Base-by-base conservation (phyloP, 2,888 invertebrate species). In the Bombyx huttoni region DNA sequence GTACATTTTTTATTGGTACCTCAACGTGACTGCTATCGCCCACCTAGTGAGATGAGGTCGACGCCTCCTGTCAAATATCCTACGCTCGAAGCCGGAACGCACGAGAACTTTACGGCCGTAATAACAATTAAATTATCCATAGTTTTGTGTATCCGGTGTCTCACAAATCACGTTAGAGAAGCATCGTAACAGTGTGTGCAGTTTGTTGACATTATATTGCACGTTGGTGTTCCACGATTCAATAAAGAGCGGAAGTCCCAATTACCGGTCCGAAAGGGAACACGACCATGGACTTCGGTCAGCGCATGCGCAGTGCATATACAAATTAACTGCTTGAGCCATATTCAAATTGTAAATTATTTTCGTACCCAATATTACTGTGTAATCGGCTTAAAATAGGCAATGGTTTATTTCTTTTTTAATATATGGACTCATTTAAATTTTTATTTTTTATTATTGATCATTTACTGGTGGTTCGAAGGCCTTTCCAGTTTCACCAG, bases 261-360 rank as follows among this genome's bases (percentile, higher is more conserved):
- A 70, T 70, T 64, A 68, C 65, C 60, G 59, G 61, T 63, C 58
- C 57, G 63, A 64, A 68, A 63, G 67, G 65, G 59, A 62, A 55
- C 46, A 47, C 49, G 59, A 55, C 58, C 51, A 57, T 53, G 52
- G 50, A 54, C 52, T 51, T 53, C 52, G 52, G 53, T 53, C 53
- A 51, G 54, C 56, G 48, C 50, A 53, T 49, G 50, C 50, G 49
- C 46, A 46, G 47, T 51, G 56, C 54, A 60, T 58, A 51, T 59
- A 51, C 47, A 55, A 63, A 45, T 48, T 50, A 54, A 49, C 48
- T 49, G 55, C 12, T 40, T 40, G 40, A 24, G 24, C 24, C 24
- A 24, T 24, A 24, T 5, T 24, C 24, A 24, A 24, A 24, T 24
- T 24, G 5, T 24, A 24, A 24, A 24, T 24, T 24, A 24, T 24